Conservation (phyloP, 2,888 invertebrate species). For the Saturnia japonica region DNA sequence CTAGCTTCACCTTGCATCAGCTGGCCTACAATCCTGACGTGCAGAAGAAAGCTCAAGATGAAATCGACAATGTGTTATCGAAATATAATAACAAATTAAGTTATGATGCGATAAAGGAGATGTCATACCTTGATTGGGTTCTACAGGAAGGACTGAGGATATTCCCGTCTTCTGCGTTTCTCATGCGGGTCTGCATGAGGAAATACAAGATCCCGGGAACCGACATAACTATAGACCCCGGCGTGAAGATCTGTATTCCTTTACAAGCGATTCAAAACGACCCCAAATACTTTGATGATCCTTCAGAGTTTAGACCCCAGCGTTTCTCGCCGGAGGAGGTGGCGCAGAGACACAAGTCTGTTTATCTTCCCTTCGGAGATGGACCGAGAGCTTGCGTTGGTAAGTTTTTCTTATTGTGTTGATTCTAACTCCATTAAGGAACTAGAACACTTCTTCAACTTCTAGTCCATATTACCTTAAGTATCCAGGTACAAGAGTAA, state of each 20-base stretch:
- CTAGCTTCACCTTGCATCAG: constrained; percentile 53
- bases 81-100: constrained; percentile 43
- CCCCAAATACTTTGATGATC: constrained; percentile 24
- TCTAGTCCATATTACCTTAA: not conserved
- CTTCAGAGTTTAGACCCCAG: constrained; percentile 37
- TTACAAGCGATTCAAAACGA: not conserved
- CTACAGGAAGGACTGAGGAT: constrained; percentile 46
- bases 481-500: not conserved
- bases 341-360: constrained; percentile 42
- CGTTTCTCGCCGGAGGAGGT: constrained; percentile 37
- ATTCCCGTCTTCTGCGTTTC: constrained; percentile 41
- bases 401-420: constrained; percentile 32
- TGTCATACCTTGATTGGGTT: constrained; percentile 44
- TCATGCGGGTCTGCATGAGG: constrained; percentile 38
- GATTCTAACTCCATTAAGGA: not conserved
- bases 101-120: constrained; percentile 48
- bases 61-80: constrained; percentile 47
- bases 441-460: not conserved
- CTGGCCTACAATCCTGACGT: constrained; percentile 56
- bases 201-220: constrained; percentile 34
- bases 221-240: constrained; percentile 28
- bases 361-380: constrained; percentile 63
- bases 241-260: constrained; percentile 20
- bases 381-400: constrained; percentile 67
- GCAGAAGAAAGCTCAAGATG: constrained; percentile 50